Conservation (phyloP, 2,113 vertebrate species). For the Sterrhoptilus dennistouni region DNA sequence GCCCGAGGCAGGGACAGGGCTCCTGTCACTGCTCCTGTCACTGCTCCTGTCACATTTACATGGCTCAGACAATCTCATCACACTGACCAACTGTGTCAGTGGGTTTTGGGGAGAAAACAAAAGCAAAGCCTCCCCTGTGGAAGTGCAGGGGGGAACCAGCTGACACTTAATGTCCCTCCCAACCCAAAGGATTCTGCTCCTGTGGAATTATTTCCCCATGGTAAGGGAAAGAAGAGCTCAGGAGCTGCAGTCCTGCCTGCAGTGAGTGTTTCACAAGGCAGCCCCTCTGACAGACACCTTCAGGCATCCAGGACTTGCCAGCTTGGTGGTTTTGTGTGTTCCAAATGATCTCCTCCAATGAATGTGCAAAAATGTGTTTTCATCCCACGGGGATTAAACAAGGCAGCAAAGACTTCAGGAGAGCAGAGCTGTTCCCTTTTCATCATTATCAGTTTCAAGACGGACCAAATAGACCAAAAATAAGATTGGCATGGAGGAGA, state of each 20-base stretch:
- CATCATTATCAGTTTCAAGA: background rate
- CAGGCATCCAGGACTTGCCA: background rate
- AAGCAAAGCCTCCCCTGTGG: background rate
- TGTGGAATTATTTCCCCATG: background rate
- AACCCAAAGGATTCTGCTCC: background rate
- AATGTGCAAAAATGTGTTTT: background rate
- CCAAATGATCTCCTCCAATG: background rate
- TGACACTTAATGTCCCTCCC: background rate
- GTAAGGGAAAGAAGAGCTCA: background rate
- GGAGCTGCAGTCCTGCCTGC: background rate
- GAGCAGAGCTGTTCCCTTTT: background rate
- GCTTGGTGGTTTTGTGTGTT: background rate
- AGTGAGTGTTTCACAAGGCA: background rate
- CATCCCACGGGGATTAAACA: background rate
- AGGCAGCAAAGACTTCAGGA: background rate
- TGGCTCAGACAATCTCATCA: accelerated
- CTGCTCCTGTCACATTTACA: background rate
- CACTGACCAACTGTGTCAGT: accelerated
- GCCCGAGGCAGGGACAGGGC: background rate
- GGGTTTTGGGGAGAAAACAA: background rate
- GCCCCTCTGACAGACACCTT: background rate
- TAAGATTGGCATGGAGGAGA: background rate
- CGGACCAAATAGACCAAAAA: background rate
- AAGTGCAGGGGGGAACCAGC: background rate
- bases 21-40: background rate